These are phyloP conservation scores for Hermaeophaga mercurialis DNA, from an alignment of 2,888 invertebrate genomes.

Conservation along the genomic window DNA sequence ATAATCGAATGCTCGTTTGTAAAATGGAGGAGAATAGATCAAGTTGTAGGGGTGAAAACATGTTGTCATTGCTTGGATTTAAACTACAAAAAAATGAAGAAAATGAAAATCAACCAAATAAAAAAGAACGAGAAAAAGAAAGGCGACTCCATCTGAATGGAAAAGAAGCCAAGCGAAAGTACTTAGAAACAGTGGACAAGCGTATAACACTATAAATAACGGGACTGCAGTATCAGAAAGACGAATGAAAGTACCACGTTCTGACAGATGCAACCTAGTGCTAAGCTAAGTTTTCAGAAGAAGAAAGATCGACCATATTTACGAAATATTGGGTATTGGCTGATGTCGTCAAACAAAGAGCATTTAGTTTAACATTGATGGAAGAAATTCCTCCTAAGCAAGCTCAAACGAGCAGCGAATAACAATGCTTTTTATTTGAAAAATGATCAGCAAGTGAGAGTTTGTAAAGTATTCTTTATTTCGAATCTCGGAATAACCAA, in stretches of 20 bases:
- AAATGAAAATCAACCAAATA: background rate
- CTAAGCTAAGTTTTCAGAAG: no score
- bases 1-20: no score
- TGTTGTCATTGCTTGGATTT: no score
- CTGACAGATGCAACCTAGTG: no score
- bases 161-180: background rate
- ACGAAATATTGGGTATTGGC: constrained; percentile 6
- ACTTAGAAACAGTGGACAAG: constrained; percentile 10
- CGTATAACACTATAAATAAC: background rate
- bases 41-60: no score
- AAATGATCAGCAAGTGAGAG: background rate
- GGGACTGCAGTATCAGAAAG: no score
- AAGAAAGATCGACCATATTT: constrained; percentile 1
- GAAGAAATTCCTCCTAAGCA: no score
- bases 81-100: no score
- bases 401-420: no score
- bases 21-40: no score
- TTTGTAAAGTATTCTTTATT: constrained; percentile 11
- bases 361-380: constrained; percentile 4
- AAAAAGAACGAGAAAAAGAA: constrained; percentile 3
- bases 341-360: constrained; percentile 7
- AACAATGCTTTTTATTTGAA: constrained; percentile 10
- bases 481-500: constrained; percentile 2
- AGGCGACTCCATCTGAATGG: background rate
- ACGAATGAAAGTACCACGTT: no score